These are phyloP conservation scores for Eolophus roseicapilla DNA, from an alignment of 2,113 vertebrate species.

Conservation along the genomic window DNA sequence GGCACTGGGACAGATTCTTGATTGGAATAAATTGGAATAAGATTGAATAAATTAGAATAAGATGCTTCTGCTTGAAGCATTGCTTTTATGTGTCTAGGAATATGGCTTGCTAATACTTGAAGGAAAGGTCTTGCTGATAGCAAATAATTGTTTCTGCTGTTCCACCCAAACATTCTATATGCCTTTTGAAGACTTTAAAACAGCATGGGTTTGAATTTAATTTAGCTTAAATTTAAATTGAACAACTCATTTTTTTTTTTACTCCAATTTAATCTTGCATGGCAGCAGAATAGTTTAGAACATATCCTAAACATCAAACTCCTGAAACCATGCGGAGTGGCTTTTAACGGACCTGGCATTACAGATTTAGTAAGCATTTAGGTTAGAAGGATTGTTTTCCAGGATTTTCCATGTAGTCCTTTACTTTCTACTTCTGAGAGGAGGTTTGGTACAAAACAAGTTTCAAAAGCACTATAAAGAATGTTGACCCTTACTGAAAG, in stretches of 20 bases:
- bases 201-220: not conserved
- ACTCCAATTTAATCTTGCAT: not conserved
- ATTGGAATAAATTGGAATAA: not conserved
- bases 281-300: not conserved
- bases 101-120: not conserved
- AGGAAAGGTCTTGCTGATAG: not conserved
- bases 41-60: not conserved
- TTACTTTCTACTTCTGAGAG: not conserved
- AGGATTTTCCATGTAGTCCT: not conserved
- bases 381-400: not conserved
- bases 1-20: not conserved
- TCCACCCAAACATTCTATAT: not conserved
- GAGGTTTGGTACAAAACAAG: not conserved
- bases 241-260: not conserved
- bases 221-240: not conserved
- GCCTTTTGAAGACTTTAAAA: not conserved
- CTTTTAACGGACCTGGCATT: not conserved
- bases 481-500: not conserved
- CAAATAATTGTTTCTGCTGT: not conserved
- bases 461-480: not conserved
- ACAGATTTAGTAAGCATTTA: not conserved
- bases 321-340: not conserved
- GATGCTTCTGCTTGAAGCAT: not conserved
- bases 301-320: not conserved
- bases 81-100: not conserved